Base-by-base conservation (phyloP, 2,888 invertebrate genomes). In the Plutella xylostella region DNA sequence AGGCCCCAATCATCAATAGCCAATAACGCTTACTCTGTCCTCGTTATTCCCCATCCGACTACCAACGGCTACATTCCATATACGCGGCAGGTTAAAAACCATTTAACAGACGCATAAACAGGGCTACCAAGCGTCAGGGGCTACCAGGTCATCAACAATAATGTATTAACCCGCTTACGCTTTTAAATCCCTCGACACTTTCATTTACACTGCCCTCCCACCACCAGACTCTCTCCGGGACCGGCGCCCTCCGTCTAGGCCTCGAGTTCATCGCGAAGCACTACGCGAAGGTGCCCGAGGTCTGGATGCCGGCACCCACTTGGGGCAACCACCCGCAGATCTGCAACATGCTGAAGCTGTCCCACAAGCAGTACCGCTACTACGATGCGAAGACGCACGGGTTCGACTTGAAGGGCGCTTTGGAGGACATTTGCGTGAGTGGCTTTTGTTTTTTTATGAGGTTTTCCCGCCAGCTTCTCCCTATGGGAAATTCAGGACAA, bases 251-350 rank as follows among this genome's bases (percentile, higher is more conserved):
- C n/a, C 88, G 96, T 47, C 87, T 98, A 41, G 99, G 98, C 21
- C 91, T 92, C 33, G 93, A 92, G 50, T 98, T 97, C 73, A 77
- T 98, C 49, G 89, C 89, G 45, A 89, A 88, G 54, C 95, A 92
- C 76, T 93, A 92, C 75, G 88, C 88, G 6, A 90, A 92, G 28
- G 86, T 84, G 55, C 96, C 96, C 77, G 91, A 90, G 49, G 79
- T 95, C 41, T 98, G 95, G 83, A 61, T 98, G 55, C 98, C 99
- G 4, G 84, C 88, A 1, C 99, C 99, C 4, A 92, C 98, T 0
- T 99, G 99, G 99, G 98, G 98, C 43, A 99, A 99, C 76, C 99
- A 99, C 71, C 91, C 89, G 0, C 97, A 97, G 44, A 89, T 99
- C 63, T 97, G 98, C 79, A 96, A 93, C 83, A 92, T 92, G 63